Evolutionary conservation across 2,888 invertebrate species (phyloP).

Genomic region (Eueremaeus valkanovi): DNA sequence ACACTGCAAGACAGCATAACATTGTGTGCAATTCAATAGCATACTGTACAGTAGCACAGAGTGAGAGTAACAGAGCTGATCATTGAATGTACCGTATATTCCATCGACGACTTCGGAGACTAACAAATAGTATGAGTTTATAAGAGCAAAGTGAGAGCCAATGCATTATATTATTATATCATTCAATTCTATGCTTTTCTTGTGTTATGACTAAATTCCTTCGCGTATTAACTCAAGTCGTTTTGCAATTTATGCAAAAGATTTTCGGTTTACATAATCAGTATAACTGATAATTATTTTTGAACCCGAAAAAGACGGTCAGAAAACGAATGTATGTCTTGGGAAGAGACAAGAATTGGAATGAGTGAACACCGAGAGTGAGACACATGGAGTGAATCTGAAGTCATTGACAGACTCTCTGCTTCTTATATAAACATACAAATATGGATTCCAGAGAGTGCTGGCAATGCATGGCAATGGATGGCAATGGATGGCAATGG

Average conservation of each 20-base stretch:
- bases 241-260: neutral
- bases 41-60: too few species aligned
- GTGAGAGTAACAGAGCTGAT: neutral
- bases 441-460: conserved; percentile 7
- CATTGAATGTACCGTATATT: too few species aligned
- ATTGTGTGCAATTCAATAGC: neutral
- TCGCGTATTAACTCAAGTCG: neutral
- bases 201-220: neutral
- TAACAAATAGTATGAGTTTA: neutral
- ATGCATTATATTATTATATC: neutral
- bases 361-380: neutral
- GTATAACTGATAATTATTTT: neutral
- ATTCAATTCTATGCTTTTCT: neutral
- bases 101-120: neutral
- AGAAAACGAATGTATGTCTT: neutral
- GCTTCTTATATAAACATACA: conserved; percentile 27
- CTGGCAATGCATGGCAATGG: too few species aligned
- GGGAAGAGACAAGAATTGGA: neutral
- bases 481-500: neutral
- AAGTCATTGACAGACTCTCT: conserved; percentile 23
- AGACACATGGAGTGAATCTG: conserved; percentile 20
- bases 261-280: neutral
- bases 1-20: too few species aligned
- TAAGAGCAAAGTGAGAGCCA: neutral
- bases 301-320: neutral